Evolutionary conservation across 2,797 vertebrate species (phyloP), one percentile per base, ranked within the genome.

Genomic region (Numenius phaeopus): DNA sequence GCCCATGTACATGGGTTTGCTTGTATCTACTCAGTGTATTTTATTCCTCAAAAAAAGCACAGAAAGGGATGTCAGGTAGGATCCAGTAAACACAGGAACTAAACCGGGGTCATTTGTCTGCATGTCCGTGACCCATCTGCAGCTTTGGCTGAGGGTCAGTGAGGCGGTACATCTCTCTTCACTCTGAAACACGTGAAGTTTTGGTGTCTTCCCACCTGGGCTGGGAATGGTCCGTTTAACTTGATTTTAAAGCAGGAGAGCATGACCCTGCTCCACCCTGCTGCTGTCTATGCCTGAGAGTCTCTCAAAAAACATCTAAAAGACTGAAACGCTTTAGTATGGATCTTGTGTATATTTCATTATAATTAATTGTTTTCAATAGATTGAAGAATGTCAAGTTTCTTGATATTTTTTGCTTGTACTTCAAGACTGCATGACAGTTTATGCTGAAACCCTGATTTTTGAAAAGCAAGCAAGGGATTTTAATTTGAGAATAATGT

Each of bases 221-320:
- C 30, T 91, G 40, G 24, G 10, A 89, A 67, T 34, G 5, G 30
- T 27, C 62, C 37, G 10, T 44, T 47, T 55, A 55, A 73, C 26
- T 69, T 40, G 3, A 6, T 24, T 84, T 84, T 62, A 67, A 79
- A 90, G 59, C 30, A 44, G 23, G 11, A 88, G 11, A 73, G 10
- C 7, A 29, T 49, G 37, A 54, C 40, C 49, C 71, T 64, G 3
- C 20, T 77, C 10, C 50, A 70, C 14, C 5, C 8, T 42, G 12
- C 5, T 3, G 1, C 1, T 47, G 46, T 55, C 24, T 80, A 37
- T 4, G 11, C 3, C 17, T 34, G 3, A 8, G 9, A 52, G 0
- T 79, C 27, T 50, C 62, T 76, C 37, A 58, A 54, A 90, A 93
- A 79, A 10, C 30, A 32, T n/a, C 42, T 66, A 5, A 1, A 6